Evolutionary conservation across 2,888 invertebrate genomes (phyloP).

Genomic region (Epicampocera succincta): DNA sequence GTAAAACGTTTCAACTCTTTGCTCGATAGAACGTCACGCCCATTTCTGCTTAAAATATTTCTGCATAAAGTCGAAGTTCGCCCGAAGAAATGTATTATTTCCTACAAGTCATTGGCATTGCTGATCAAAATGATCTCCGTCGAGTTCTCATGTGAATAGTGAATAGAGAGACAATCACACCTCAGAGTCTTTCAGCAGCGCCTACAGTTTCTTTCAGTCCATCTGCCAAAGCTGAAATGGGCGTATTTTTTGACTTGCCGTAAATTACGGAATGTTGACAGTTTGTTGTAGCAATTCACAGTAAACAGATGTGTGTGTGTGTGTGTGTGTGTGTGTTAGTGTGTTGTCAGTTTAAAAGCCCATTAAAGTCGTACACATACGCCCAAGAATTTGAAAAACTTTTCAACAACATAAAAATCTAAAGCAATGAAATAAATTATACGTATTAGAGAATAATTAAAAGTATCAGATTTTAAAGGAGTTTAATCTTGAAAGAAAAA

Average conservation of each 20-base stretch:
- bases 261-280: conserved; percentile 70
- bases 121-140: conserved; percentile 49
- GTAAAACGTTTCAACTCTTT: conserved; percentile 37
- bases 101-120: conserved; percentile 29
- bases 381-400: conserved; percentile 17
- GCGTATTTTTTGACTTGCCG: conserved; percentile 62
- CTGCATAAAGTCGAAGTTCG: neutral
- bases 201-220: conserved; percentile 29
- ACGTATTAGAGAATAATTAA: conserved; percentile 37
- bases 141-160: conserved; percentile 10
- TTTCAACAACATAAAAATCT: conserved; percentile 6
- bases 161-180: neutral
- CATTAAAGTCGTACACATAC: conserved; percentile 52
- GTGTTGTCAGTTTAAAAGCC: conserved; percentile 64
- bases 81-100: conserved; percentile 12
- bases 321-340: conserved; percentile 34
- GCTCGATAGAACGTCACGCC: conserved; percentile 43
- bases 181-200: neutral
- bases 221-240: conserved; percentile 60
- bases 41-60: conserved; percentile 38
- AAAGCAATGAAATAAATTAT: conserved; percentile 40
- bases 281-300: conserved; percentile 55
- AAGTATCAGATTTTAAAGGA: conserved; percentile 21
- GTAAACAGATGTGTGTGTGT: neutral
- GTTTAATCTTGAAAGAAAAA: conserved; percentile 1